Conservation (phyloP, 2,113 vertebrate species). For the Limanda limanda region DNA sequence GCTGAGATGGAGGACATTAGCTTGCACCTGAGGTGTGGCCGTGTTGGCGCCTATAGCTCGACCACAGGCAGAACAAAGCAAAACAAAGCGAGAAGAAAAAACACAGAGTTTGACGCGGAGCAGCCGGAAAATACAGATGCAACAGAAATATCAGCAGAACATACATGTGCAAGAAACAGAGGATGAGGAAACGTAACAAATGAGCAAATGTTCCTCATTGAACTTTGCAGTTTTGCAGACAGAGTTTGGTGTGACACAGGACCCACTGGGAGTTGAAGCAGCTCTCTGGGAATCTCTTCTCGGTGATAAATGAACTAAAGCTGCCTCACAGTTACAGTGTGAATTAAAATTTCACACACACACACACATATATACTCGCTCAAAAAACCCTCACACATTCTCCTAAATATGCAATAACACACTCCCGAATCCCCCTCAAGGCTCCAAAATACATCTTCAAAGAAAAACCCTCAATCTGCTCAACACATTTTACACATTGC, state of each 20-base stretch:
- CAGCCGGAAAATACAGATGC: not conserved
- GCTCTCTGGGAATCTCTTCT: constrained; percentile 59
- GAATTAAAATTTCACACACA: constrained; percentile 80
- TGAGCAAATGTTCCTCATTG: constrained; percentile 24
- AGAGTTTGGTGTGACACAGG: constrained; percentile 47
- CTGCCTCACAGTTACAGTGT: constrained; percentile 73
- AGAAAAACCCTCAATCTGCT: constrained; percentile 67
- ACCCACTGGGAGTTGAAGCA: constrained; percentile 62
- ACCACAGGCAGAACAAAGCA: constrained; percentile 53
- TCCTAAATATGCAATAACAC: constrained; percentile 76
- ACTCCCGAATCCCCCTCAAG: constrained; percentile 58
- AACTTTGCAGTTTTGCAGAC: constrained; percentile 40
- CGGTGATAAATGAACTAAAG: constrained; percentile 71
- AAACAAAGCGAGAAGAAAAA: constrained; percentile 1
- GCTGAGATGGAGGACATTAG: constrained; percentile 72
- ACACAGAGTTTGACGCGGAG: not conserved
- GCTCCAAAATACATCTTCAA: constrained; percentile 73
- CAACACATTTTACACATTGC: constrained; percentile 59
- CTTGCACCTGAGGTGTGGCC: constrained; percentile 73
- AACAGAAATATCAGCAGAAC: not conserved
- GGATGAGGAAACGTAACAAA: constrained; percentile 8
- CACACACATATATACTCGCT: constrained; percentile 49
- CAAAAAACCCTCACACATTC: constrained; percentile 67
- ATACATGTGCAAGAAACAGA: not conserved
- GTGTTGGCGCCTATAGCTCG: constrained; percentile 51